These are phyloP conservation scores for Furcifer pardalis DNA, from an alignment of 2,797 vertebrate genomes.

Conservation along the genomic window DNA sequence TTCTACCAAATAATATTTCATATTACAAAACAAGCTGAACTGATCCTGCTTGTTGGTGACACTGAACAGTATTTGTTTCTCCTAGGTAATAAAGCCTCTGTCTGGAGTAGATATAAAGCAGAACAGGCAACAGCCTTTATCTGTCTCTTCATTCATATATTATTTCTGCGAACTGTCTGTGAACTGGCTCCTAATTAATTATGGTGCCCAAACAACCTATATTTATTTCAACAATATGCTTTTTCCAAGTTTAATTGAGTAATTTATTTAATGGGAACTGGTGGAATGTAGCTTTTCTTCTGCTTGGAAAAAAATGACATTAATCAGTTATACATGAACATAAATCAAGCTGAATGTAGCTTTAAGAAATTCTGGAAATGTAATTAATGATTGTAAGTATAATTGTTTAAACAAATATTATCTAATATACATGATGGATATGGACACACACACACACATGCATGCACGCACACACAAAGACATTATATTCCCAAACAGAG, in stretches of 20 bases:
- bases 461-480: not conserved
- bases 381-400: not conserved
- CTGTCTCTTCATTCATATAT: rapidly evolving
- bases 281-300: not conserved
- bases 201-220: not conserved
- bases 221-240: not conserved
- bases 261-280: not conserved
- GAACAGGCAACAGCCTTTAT: not conserved
- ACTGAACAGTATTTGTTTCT: rapidly evolving
- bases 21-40: not conserved
- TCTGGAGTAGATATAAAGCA: not conserved
- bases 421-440: not conserved
- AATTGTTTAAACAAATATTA: not conserved
- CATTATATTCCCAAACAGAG: not conserved
- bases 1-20: not conserved
- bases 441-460: not conserved
- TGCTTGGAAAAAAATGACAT: not conserved
- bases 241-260: not conserved
- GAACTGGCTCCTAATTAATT: not conserved
- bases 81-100: rapidly evolving
- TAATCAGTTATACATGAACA: not conserved
- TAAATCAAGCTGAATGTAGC: not conserved
- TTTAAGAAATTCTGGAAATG: constrained; percentile 13
- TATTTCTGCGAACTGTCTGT: not conserved
- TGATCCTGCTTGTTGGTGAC: not conserved